Percentiles rank a stretch among this genome's conserved stretches.
These are phyloP conservation scores for Menidia menidia DNA, from an alignment of 2,797 vertebrate genomes.

Conservation along the genomic window DNA sequence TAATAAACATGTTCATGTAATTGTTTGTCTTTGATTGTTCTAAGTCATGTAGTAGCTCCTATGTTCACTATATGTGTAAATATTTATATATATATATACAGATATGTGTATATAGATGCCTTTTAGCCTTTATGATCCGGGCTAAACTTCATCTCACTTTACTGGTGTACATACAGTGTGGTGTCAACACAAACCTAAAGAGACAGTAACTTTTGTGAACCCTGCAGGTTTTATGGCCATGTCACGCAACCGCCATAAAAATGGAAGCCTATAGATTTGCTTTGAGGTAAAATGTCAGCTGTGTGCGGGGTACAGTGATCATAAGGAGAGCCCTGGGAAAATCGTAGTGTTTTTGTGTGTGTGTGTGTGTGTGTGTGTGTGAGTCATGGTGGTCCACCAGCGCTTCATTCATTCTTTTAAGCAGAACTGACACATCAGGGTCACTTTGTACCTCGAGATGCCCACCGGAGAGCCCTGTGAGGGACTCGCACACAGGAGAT, in stretches of 20 bases:
- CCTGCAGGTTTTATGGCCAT: constrained; percentile 46
- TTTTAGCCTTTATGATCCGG: constrained; percentile 28
- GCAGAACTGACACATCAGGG: constrained; percentile 78
- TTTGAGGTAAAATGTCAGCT: constrained; percentile 59
- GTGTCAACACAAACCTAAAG: constrained; percentile 24
- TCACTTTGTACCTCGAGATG: constrained; percentile 73
- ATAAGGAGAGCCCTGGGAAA: constrained; percentile 45
- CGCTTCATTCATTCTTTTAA: constrained; percentile 64
- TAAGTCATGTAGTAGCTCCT: constrained; percentile 1
- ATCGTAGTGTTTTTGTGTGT: constrained; percentile 12
- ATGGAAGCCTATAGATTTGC: constrained; percentile 54
- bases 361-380: constrained; percentile 3
- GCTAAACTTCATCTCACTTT: neutral
- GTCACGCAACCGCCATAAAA: constrained; percentile 36
- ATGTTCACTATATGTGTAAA: neutral
- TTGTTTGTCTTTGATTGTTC: constrained; percentile 13
- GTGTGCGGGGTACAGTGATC: constrained; percentile 42
- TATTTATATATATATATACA: constrained; percentile 26
- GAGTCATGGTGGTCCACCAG: constrained; percentile 71
- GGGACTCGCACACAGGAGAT: constrained; percentile 50
- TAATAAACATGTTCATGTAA: constrained; percentile 59
- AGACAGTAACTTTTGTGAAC: constrained; percentile 29
- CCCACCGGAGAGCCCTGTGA: constrained; percentile 57
- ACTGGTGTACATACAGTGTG: neutral
- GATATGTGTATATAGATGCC: constrained; percentile 25